Evolutionary conservation across 2,113 vertebrate species (phyloP).

Genomic region (Pomatostomus ruficeps): DNA sequence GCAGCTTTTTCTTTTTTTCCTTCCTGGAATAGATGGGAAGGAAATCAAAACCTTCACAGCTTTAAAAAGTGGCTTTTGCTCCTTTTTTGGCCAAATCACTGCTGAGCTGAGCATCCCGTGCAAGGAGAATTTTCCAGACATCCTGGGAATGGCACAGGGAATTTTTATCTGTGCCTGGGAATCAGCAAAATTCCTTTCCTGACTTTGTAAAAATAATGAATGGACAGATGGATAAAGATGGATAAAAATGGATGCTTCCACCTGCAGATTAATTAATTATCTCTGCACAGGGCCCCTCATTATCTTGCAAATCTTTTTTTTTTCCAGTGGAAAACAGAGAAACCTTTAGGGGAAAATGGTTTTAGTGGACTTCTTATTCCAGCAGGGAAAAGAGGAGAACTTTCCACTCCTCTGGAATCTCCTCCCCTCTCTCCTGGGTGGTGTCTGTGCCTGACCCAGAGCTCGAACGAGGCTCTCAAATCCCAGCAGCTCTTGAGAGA

Average conservation of each 20-base stretch:
- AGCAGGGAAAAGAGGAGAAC: background rate
- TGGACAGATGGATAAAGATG: background rate
- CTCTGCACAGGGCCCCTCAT: background rate
- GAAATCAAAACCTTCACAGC: background rate
- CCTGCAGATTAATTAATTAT: background rate
- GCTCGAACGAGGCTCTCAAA: background rate
- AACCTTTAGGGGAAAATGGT: background rate
- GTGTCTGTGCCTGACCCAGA: background rate
- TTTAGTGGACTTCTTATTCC: background rate
- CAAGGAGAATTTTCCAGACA: background rate
- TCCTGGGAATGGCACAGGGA: background rate
- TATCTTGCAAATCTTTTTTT: background rate
- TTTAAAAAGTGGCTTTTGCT: background rate
- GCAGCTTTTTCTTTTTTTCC: background rate
- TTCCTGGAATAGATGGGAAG: background rate
- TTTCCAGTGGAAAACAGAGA: no score
- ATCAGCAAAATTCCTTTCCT: background rate
- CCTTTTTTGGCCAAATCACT: fast-evolving
- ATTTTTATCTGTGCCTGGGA: background rate
- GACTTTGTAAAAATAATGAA: background rate
- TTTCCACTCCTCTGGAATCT: background rate
- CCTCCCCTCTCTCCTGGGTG: background rate
- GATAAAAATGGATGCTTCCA: background rate
- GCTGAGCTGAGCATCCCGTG: background rate
- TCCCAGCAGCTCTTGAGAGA: background rate